phyloP scores from a whole-genome alignment of 2,888 invertebrate species.

The Epinotia bilunana region DNA sequence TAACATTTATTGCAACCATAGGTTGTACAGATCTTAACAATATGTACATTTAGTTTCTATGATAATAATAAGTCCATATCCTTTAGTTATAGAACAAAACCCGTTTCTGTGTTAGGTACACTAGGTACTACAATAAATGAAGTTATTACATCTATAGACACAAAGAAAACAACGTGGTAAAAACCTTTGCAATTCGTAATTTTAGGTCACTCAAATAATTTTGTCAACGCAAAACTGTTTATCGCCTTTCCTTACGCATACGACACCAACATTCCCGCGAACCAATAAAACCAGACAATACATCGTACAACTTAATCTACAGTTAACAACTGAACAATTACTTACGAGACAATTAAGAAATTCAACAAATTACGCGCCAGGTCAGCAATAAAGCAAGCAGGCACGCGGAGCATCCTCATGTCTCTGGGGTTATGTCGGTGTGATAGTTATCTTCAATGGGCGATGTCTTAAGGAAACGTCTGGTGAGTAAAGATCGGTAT shows the following conservation, averaged over 20 bases:
- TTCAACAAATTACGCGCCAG: conserved; percentile 43
- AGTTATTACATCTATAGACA: neutral
- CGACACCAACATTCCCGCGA: conserved; percentile 16
- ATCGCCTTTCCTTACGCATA: conserved; percentile 12
- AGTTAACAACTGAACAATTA: conserved; percentile 39
- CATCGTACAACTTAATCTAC: conserved; percentile 31
- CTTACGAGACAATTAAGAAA: conserved; percentile 43
- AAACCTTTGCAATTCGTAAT: neutral
- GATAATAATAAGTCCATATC: too few relatives aligned
- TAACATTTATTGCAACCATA: too few relatives aligned
- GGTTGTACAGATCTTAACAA: too few relatives aligned
- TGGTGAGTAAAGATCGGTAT: conserved; percentile 41
- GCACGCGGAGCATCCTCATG: conserved; percentile 26
- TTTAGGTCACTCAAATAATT: conserved; percentile 13
- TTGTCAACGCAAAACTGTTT: conserved; percentile 15
- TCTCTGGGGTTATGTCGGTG: conserved; percentile 32
- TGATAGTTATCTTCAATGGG: conserved; percentile 44
- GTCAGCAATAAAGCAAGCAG: conserved; percentile 37
- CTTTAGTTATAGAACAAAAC: neutral
- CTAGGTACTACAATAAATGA: neutral
- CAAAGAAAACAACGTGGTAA: neutral
- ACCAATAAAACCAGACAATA: conserved; percentile 22
- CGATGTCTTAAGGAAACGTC: conserved; percentile 44
- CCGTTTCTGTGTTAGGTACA: too few relatives aligned
- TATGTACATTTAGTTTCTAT: too few relatives aligned